These are phyloP conservation scores for Sardina pilchardus DNA, from an alignment of 2,113 vertebrate species.

Conservation along the genomic window DNA sequence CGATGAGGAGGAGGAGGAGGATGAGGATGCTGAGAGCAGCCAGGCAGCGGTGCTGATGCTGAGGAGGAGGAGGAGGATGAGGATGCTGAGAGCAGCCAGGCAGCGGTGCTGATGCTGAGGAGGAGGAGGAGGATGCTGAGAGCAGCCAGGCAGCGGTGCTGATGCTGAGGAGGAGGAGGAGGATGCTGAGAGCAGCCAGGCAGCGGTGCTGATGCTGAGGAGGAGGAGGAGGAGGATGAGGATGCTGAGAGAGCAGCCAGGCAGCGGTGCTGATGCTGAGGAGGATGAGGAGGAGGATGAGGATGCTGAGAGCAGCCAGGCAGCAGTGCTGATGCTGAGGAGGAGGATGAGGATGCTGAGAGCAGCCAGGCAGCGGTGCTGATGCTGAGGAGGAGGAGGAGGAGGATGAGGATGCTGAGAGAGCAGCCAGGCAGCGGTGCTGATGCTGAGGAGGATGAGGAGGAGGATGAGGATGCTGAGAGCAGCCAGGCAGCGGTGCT, in stretches of 20 bases:
- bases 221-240: no score
- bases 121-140: not conserved
- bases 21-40: no score
- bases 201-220: not conserved
- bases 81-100: not conserved
- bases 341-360: not conserved
- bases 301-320: not conserved
- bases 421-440: not conserved
- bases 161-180: not conserved
- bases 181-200: not conserved
- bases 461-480: no score
- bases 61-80: not conserved
- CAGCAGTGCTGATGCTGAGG: not conserved
- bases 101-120: not conserved
- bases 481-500: not conserved
- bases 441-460: not conserved
- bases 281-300: no score
- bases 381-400: not conserved
- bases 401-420: no score
- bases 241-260: not conserved
- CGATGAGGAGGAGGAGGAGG: not conserved
- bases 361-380: not conserved
- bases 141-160: not conserved
- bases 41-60: not conserved
- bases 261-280: not conserved